Conservation (phyloP, 2,113 vertebrate species). For the Pionites leucogaster region DNA sequence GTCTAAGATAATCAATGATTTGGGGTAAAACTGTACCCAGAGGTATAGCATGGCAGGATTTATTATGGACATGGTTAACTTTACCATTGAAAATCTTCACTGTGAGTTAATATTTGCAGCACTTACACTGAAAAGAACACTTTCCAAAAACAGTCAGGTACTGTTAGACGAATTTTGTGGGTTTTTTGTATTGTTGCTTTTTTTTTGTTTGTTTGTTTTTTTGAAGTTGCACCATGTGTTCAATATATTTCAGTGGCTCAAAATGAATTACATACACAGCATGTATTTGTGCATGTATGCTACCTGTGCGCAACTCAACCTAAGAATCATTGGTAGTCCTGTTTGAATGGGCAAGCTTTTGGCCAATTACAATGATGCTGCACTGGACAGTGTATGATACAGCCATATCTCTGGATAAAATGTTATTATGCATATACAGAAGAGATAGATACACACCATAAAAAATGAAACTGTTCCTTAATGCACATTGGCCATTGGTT, state of each 20-base stretch:
- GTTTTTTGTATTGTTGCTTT: not conserved
- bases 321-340: not conserved
- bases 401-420: not conserved
- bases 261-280: not conserved
- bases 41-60: not conserved
- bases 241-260: not conserved
- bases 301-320: not conserved
- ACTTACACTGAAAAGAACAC: not conserved
- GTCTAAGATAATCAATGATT: not conserved
- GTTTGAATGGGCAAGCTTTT: not conserved
- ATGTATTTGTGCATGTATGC: not conserved
- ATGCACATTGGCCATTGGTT: fast-evolving
- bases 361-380: not conserved
- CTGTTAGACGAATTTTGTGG: not conserved
- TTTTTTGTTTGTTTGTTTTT: not conserved
- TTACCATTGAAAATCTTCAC: not conserved
- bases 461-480: not conserved
- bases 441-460: not conserved
- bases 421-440: not conserved
- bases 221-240: not conserved
- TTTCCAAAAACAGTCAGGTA: not conserved
- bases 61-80: not conserved
- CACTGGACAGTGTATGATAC: not conserved
- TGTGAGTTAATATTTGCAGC: not conserved
- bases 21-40: not conserved